These are phyloP conservation scores for Cataglyphis altisquamis DNA, from an alignment of 2,888 invertebrate species.

Conservation along the genomic window DNA sequence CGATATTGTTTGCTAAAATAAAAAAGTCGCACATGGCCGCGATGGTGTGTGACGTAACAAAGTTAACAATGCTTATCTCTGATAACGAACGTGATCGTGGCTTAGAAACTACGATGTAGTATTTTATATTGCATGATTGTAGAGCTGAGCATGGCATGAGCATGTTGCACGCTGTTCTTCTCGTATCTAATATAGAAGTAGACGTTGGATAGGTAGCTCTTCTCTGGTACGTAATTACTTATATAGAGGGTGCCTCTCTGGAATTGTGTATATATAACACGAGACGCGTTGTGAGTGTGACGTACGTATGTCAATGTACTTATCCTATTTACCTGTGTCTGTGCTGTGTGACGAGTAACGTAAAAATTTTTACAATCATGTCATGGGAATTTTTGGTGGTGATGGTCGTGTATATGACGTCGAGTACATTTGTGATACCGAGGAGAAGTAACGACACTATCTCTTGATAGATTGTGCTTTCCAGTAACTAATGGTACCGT, in stretches of 20 bases:
- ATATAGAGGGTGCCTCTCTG: slow-evolving; percentile 38
- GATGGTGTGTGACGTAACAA: background rate
- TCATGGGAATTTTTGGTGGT: slow-evolving; percentile 81
- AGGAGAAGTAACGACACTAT: slow-evolving; percentile 60
- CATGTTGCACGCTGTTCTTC: slow-evolving; percentile 60
- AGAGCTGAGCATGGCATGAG: slow-evolving; percentile 67
- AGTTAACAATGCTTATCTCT: slow-evolving; percentile 61
- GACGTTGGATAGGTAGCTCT: slow-evolving; percentile 48
- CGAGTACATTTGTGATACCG: slow-evolving; percentile 75
- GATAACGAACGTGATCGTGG: slow-evolving; percentile 56
- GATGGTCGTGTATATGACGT: slow-evolving; percentile 82
- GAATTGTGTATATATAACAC: slow-evolving; percentile 24
- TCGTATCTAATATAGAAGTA: slow-evolving; percentile 40
- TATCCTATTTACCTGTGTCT: slow-evolving; percentile 65
- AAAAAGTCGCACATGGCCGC: background rate
- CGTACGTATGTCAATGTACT: slow-evolving; percentile 37
- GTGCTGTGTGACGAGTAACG: slow-evolving; percentile 65
- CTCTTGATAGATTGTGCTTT: slow-evolving; percentile 67
- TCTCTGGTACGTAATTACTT: slow-evolving; percentile 26
- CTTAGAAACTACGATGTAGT: slow-evolving; percentile 55
- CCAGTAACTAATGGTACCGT: slow-evolving; percentile 69
- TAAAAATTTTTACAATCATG: slow-evolving; percentile 61
- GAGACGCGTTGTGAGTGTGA: slow-evolving; percentile 21
- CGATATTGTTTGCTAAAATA: slow-evolving; percentile 33
- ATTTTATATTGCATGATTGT: slow-evolving; percentile 50